Base-by-base conservation (phyloP, 2,113 vertebrate genomes). In the Typhlomys cinereus region DNA sequence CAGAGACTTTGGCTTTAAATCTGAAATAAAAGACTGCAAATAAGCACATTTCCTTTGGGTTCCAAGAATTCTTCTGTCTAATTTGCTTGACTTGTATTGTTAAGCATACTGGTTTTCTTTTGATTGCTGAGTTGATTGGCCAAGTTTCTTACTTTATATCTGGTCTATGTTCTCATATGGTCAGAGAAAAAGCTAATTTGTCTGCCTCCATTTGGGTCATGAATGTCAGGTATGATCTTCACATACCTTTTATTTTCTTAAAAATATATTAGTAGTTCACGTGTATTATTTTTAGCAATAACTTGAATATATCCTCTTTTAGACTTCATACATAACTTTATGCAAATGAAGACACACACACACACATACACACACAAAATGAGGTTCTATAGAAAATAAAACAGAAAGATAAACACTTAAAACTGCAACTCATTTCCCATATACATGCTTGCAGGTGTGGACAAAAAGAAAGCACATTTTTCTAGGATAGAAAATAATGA, bases 141-240 rank as follows among this genome's bases (percentile, higher is more conserved):
- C 23, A 74, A 41, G 15, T 48, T 94, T 50, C 70, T 86, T 48
- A 93, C 31, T 69, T 89, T 85, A 41, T 31, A 75, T 70, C 46
- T 92, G 29, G 13, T 78, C 41, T 74, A 25, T 21, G 36, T 46
- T 17, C n/a, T 88, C 39, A 74, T 82, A 81, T 12, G 90, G 25
- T 91, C 85, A 93, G 76, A 79, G 50, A 81, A 85, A 80, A 85
- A 69, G 87, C 41, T 88, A 88, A 87, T 85, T 46, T 88, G 18
- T 84, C 54, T 86, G 74, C 50, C 31, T 92, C 71, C 54, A 78
- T 39, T 50, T 78, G 21, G 62, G 67, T 64, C 81, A 70, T 34
- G 54, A 82, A 75, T 85, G 59, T 76, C 84, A 87, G 48, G n/a
- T 12, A 29, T 73, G 61, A 82, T 57, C 90, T 95, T 91, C 90